Evolutionary conservation across 2,797 vertebrate species (phyloP).

Genomic region (Xerus rutilus): DNA sequence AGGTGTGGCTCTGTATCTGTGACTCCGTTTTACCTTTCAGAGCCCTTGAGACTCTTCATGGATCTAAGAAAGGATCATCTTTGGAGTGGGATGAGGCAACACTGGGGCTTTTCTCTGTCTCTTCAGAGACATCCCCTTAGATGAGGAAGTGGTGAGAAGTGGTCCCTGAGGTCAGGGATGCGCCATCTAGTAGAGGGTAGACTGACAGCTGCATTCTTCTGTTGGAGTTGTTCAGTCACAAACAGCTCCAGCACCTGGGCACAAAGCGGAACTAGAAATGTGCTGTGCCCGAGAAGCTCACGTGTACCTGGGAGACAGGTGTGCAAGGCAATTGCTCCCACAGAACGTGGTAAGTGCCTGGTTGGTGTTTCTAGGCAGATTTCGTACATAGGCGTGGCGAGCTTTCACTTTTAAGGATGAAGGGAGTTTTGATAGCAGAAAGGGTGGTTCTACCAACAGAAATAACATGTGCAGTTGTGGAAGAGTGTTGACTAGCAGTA

Average conservation of each 20-base stretch:
- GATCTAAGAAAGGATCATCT: not conserved
- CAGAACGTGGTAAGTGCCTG: not conserved
- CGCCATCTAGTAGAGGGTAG: too few relatives aligned
- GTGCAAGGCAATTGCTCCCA: not conserved
- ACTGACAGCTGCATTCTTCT: not conserved
- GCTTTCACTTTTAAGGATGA: not conserved
- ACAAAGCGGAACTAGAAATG: not conserved
- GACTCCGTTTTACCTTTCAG: not conserved
- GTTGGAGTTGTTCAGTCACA: not conserved
- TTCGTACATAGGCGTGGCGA: not conserved
- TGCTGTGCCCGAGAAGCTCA: not conserved
- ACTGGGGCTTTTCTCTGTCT: not conserved
- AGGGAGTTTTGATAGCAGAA: not conserved
- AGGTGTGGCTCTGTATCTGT: not conserved
- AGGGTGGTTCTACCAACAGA: not conserved
- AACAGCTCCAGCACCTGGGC: not conserved
- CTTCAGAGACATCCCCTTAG: not conserved
- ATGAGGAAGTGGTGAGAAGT: not conserved
- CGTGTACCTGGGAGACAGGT: not conserved
- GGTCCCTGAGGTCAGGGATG: not conserved
- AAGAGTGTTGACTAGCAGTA: not conserved
- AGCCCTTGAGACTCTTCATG: not conserved
- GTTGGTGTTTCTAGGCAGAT: not conserved
- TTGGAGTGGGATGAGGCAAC: not conserved
- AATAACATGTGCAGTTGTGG: not conserved